Base-by-base conservation (phyloP, 2,797 vertebrate genomes). In the Podarcis lilfordi region DNA sequence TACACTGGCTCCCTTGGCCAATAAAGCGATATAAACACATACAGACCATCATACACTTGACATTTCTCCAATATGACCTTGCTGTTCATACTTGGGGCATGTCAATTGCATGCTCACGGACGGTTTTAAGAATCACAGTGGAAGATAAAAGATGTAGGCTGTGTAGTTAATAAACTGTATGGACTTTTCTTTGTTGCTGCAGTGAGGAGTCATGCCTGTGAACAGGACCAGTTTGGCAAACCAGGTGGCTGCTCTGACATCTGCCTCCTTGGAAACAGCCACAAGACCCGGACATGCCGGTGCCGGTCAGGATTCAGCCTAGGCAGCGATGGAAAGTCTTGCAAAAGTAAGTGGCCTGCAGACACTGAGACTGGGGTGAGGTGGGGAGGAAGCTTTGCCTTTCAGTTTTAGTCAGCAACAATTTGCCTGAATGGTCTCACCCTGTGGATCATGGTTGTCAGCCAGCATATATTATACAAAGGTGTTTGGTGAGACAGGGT, bases 271-370 rank as follows among this genome's bases (percentile, higher is more conserved):
- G 97, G 98, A 89, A 99, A 98, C 97, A 99, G 98, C 96, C 99
- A 99, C 97, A 99, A 99, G 96, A 98, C 97, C 0, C 97, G 98
- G 17, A 99, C 99, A n/a, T 99, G 99, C 96, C 98, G 99, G 59
- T 99, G 99, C 91, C 98, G 98, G 85, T 99, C 98, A 0, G 99
- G 99, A 0, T 99, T 99, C 97, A 99, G 98, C 95, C 97, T 99
- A 19, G 99, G 99, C 92, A 99, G 98, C 0, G 99, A 99, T 0
- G 98, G 98, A 45, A 99, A 99, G 84, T 99, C 99, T 50, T 99
- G 99, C 97, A 99, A 99, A 95, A 99, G 99, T 99, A 94, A 98
- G 99, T 97, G 75, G 50, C 69, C 8, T 7, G 1, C 21, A 43
- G 75, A 61, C 11, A 19, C 4, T 29, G 55, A 3, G 15, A 21